Evolutionary conservation across 2,113 vertebrate species (phyloP).

Genomic region (Microcebus murinus): DNA sequence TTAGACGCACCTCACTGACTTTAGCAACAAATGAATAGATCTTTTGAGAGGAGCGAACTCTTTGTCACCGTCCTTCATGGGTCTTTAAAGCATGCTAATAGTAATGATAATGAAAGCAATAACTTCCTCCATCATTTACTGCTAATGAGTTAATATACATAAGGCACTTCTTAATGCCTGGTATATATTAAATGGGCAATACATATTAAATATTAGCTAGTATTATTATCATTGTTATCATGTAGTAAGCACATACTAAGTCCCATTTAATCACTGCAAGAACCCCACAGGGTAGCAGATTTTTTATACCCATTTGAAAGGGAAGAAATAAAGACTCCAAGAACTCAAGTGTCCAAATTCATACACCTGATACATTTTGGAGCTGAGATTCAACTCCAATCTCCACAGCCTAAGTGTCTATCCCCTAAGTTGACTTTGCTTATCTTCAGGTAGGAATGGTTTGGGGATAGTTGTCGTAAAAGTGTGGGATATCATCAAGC

Average conservation of each 20-base stretch:
- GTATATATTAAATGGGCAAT: neutral
- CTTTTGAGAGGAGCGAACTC: neutral
- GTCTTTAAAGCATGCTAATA: neutral
- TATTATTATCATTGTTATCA: neutral
- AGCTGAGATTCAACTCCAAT: neutral
- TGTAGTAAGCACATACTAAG: neutral
- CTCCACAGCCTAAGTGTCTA: neutral
- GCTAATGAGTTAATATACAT: neutral
- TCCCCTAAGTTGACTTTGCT: neutral
- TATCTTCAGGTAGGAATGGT: neutral
- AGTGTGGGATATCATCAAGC: neutral
- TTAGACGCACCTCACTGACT: neutral
- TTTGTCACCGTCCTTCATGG: neutral
- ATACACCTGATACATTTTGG: neutral
- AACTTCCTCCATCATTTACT: neutral
- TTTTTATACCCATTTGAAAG: neutral
- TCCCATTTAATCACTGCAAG: neutral
- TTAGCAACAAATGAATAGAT: neutral
- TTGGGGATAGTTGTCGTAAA: neutral
- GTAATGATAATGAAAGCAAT: neutral
- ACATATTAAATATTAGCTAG: neutral
- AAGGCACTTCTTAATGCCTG: neutral
- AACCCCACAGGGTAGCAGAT: neutral
- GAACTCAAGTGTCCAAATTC: neutral
- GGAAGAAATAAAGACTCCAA: neutral